phyloP scores from a whole-genome alignment of 2,888 invertebrate genomes.

The Drosophila kanekoi region DNA sequence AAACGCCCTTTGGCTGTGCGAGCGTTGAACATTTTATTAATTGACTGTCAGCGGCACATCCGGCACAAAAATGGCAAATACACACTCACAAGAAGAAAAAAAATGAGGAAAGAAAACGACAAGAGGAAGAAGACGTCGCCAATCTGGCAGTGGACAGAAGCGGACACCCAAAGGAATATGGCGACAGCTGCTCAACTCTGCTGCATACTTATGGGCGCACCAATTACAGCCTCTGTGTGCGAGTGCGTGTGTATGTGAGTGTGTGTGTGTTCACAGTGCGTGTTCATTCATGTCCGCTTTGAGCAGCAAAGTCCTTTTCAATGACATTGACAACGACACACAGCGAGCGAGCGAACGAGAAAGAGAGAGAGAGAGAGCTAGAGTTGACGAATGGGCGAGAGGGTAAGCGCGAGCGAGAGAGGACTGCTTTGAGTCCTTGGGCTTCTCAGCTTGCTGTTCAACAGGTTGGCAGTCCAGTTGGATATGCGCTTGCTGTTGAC shows the following conservation, averaged over 20 bases:
- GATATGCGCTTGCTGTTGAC: conserved; percentile 29
- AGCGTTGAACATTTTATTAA: conserved; percentile 66
- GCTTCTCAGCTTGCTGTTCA: conserved; percentile 41
- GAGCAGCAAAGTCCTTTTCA: conserved; percentile 49
- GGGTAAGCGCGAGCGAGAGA: neutral
- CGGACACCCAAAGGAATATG: conserved; percentile 26
- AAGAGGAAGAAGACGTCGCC: conserved; percentile 17
- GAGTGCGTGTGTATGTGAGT: neutral
- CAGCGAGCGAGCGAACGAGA: neutral
- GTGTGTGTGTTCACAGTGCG: conserved; percentile 21
- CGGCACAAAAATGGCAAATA: conserved; percentile 25
- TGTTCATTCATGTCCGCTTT: conserved; percentile 34
- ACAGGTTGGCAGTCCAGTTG: conserved; percentile 57
- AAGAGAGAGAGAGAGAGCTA: neutral
- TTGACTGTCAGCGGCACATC: conserved; percentile 69
- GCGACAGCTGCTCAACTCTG: conserved; percentile 42
- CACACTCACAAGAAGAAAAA: neutral
- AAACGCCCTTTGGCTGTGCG: conserved; percentile 46
- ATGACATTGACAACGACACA: conserved; percentile 56
- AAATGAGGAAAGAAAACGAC: conserved; percentile 1
- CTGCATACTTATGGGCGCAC: conserved; percentile 33
- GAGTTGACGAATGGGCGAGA: neutral
- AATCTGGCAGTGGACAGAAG: conserved; percentile 27
- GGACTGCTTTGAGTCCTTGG: conserved; percentile 26
- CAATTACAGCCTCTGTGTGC: conserved; percentile 21